Evolutionary conservation across 37 sponge, comb jelly and placozoan species (phyloP), one percentile per base, ranked within the genome.

Genomic region (Halisarca cf. caerulea): DNA sequence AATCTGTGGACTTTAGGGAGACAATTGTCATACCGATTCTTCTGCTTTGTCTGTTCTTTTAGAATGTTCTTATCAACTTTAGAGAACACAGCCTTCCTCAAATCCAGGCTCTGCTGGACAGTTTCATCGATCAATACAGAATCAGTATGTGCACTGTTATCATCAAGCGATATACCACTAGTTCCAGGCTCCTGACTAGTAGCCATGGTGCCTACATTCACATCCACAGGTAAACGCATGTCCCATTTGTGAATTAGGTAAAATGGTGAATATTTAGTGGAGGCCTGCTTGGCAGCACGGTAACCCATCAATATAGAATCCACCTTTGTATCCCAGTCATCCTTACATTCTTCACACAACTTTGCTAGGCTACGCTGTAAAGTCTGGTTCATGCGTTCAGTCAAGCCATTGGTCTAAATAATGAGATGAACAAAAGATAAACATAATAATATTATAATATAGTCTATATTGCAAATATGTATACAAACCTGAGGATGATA

Each of bases 401-500:
- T 87, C 39, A 87, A 35, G 30, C 86, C 80, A 86, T 86, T 80
- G 8, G 73, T 80, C 80, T 86, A 44, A 25, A 66, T 9, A 59
- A 28, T 55, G 11, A 38, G 20, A 2, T 38, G 24, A 55, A 21
- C 41, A 61, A 2, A 59, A 21, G 28, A 66, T 66, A 66, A 41
- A 41, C 40, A 61, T 68, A 84, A 20, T 34, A 23, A 23, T 39
- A 74, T 28, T 66, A 20, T 14, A 18, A 44, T 55, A 60, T 32
- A 59, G 14, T 66, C 4, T 21, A n/a, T 35, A 6, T 35, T 32
- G 23, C 43, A 57, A 37, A 32, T 9, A 66, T 24, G 23, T 15
- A 25, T 15, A n/a, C 68, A 24, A 71, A 87, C 87, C 75, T 87
- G 87, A 39, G 81, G 62, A 68, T 87, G 82, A 58, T 73, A 81